phyloP scores from a whole-genome alignment of 1,140 invertebrate species.

The Scaptomyza graminum region DNA sequence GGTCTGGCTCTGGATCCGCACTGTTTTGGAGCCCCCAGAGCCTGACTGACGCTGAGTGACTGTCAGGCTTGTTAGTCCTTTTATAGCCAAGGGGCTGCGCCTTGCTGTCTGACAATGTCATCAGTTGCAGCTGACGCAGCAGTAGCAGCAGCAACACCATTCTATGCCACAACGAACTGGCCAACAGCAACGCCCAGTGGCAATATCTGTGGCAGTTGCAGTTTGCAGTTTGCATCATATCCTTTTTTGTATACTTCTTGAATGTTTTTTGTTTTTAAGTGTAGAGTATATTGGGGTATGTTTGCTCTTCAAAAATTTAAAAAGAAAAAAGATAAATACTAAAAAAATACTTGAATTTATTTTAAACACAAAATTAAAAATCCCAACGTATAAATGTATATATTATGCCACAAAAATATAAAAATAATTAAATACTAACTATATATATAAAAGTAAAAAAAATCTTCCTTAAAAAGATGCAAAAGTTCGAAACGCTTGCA shows the following conservation, averaged over 20 bases:
- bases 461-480: neutral
- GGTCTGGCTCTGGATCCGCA: neutral
- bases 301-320: too few relatives aligned
- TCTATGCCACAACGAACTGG: neutral
- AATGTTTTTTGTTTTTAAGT: slow-evolving; percentile 4
- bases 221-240: slow-evolving; percentile 30
- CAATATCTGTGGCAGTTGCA: slow-evolving; percentile 26
- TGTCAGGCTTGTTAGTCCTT: slow-evolving; percentile 71
- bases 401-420: too few relatives aligned
- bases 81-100: slow-evolving; percentile 60
- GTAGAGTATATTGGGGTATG: neutral
- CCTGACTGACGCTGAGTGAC: slow-evolving; percentile 75
- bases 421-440: too few relatives aligned
- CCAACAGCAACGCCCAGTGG: neutral
- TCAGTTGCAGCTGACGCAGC: slow-evolving; percentile 81
- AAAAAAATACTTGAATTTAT: too few relatives aligned
- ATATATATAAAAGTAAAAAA: too few relatives aligned
- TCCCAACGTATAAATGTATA: too few relatives aligned
- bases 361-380: too few relatives aligned
- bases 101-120: slow-evolving; percentile 78
- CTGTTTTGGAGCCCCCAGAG: slow-evolving; percentile 1
- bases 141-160: slow-evolving; percentile 32
- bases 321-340: too few relatives aligned
- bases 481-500: neutral
- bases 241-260: slow-evolving; percentile 37